These are phyloP conservation scores for Theonella swinhoei DNA, from an alignment of 37 sponge, comb jelly and placozoan genomes.

Conservation along the genomic window DNA sequence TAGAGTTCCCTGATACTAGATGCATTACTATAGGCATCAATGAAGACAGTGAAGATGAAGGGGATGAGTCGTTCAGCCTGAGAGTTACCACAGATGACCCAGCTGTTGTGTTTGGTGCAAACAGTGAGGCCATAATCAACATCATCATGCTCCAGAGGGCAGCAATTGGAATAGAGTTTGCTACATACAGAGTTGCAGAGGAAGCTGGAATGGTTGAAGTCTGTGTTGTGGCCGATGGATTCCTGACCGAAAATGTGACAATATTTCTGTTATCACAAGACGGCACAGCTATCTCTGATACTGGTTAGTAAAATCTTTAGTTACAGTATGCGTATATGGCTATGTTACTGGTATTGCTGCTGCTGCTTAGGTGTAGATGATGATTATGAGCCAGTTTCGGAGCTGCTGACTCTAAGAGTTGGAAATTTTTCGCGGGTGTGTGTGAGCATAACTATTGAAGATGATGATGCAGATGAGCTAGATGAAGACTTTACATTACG, in stretches of 20 bases:
- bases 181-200: neutral
- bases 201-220: neutral
- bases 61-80: neutral
- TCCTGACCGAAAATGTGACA: neutral
- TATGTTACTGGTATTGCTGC: no score
- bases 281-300: neutral
- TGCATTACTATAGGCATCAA: neutral
- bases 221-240: neutral
- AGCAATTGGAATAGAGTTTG: neutral
- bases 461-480: neutral
- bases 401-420: neutral
- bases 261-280: neutral
- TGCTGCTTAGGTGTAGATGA: no score
- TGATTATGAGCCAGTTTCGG: neutral
- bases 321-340: no score
- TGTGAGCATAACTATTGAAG: neutral
- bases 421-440: neutral
- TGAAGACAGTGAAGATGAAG: neutral
- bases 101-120: neutral
- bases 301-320: no score
- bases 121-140: neutral
- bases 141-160: neutral
- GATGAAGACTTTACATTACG: neutral
- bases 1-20: neutral
- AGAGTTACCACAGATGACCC: neutral